Evolutionary conservation across 2,797 vertebrate species (phyloP).

Genomic region (Falco rusticolus): DNA sequence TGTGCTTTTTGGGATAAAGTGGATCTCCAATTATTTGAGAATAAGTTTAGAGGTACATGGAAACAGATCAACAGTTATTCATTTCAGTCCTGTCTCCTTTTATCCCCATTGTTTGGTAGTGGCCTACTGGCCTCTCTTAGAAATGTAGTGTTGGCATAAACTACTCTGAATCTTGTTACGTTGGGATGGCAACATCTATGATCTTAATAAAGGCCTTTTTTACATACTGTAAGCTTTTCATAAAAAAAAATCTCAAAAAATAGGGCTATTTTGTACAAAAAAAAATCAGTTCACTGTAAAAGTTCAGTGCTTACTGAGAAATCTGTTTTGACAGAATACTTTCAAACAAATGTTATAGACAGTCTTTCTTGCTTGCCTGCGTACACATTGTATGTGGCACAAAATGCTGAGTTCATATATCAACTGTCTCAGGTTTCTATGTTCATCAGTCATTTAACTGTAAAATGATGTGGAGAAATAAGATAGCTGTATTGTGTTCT

Average conservation of each 20-base stretch:
- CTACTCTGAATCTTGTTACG: not conserved
- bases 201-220: not conserved
- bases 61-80: not conserved
- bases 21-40: not conserved
- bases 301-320: not conserved
- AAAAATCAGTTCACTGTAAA: not conserved
- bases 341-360: not conserved
- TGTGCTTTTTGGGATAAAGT: not conserved
- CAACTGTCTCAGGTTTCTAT: not conserved
- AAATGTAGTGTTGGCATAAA: not conserved
- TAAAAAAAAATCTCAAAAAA: not conserved
- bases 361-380: not conserved
- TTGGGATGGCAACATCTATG: not conserved
- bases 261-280: not conserved
- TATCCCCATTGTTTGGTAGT: not conserved
- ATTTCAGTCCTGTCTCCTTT: not conserved
- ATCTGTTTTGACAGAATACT: not conserved
- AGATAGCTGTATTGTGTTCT: not conserved
- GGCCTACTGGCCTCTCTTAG: not conserved
- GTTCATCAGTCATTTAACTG: too few species aligned
- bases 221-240: not conserved
- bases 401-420: not conserved
- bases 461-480: not conserved
- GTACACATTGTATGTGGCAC: not conserved
- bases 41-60: not conserved